Conservation (phyloP, 1,140 invertebrate species). For the Ganaspis sp. region DNA sequence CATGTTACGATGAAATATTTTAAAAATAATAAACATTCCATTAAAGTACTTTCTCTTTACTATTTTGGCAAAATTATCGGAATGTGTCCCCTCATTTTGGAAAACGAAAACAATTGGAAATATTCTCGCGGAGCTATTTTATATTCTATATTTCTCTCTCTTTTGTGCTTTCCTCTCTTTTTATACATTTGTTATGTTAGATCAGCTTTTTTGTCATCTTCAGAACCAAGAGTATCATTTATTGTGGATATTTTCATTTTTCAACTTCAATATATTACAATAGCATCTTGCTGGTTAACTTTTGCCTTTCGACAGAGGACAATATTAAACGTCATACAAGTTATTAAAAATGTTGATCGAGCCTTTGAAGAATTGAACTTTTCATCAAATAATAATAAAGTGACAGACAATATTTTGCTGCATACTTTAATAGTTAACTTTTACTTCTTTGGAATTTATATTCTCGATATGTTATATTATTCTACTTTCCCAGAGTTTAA, state of each 20-base stretch:
- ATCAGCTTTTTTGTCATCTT: background rate
- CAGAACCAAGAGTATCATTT: slow-evolving; percentile 4
- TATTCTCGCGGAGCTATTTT: slow-evolving; percentile 8
- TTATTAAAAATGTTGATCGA: background rate
- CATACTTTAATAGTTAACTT: background rate
- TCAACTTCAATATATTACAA: background rate
- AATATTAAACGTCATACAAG: background rate
- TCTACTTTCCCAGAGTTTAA: background rate
- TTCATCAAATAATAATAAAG: background rate
- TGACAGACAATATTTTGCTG: background rate
- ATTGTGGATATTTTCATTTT: slow-evolving; percentile 6
- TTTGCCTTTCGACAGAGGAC: slow-evolving; percentile 16
- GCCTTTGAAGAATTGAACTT: background rate
- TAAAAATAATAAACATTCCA: background rate
- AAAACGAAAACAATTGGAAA: background rate
- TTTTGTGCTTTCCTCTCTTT: background rate
- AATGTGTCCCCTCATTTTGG: slow-evolving; percentile 23
- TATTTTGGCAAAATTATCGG: slow-evolving; percentile 33
- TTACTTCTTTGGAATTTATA: background rate
- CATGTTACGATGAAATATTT: background rate
- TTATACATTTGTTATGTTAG: background rate
- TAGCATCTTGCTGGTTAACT: background rate
- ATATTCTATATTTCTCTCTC: background rate
- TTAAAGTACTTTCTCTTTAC: background rate
- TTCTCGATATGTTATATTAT: background rate